phyloP scores from a whole-genome alignment of 2,797 vertebrate species.

The Smutsia temminckii region DNA sequence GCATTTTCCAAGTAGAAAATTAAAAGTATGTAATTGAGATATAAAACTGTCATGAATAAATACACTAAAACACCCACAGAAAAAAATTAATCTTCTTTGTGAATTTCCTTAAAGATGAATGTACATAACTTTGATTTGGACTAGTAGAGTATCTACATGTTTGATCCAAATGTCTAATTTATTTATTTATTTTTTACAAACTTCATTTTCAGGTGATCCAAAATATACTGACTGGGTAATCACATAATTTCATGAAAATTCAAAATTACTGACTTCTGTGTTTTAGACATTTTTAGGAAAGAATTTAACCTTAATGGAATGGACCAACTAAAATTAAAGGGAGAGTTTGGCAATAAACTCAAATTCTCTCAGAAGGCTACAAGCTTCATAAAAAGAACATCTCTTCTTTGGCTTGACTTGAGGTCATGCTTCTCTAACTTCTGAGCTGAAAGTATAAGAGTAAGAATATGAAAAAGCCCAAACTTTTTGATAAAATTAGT shows the following conservation, averaged over 20 bases:
- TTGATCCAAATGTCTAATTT: background rate
- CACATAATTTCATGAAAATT: background rate
- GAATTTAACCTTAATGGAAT: background rate
- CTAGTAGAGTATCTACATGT: background rate
- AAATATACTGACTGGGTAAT: background rate
- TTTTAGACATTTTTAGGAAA: background rate
- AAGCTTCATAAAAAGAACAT: background rate
- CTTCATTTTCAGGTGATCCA: background rate
- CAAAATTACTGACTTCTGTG: background rate
- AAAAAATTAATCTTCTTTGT: background rate
- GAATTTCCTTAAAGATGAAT: constrained; percentile 28
- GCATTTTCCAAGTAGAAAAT: constrained; percentile 69
- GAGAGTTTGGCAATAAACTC: background rate
- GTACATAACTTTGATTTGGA: background rate
- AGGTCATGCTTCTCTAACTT: background rate
- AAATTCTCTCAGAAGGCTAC: background rate
- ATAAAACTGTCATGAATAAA: constrained; percentile 56
- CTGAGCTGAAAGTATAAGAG: background rate
- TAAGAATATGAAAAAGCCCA: background rate
- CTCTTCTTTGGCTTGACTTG: background rate
- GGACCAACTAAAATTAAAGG: background rate
- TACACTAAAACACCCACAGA: background rate
- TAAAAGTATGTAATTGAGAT: constrained; percentile 67
- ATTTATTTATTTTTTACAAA: background rate
- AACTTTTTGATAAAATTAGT: background rate